phyloP scores from a whole-genome alignment of 2,113 vertebrate species.

The Equus przewalskii region DNA sequence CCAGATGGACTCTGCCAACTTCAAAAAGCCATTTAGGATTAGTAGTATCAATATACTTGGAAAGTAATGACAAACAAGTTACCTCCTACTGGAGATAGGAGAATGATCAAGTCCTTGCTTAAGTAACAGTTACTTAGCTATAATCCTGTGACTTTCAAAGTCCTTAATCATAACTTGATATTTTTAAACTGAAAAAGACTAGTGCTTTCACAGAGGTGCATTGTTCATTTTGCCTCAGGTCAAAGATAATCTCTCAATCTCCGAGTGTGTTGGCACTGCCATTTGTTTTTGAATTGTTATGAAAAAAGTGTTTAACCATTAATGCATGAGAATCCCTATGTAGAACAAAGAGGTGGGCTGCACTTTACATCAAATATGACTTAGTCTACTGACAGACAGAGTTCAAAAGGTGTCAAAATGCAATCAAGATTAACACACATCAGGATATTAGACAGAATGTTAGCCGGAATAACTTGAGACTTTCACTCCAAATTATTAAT shows the following conservation, averaged over 20 bases:
- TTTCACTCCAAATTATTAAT: constrained; percentile 40
- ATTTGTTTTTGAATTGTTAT: not conserved
- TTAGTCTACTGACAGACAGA: not conserved
- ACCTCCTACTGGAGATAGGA: not conserved
- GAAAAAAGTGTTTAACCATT: not conserved
- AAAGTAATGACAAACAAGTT: not conserved
- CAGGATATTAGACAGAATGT: not conserved
- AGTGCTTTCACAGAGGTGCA: not conserved
- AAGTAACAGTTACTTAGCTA: not conserved
- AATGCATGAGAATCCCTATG: not conserved
- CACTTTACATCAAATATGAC: not conserved
- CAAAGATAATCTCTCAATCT: not conserved
- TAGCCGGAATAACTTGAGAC: not conserved
- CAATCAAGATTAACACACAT: constrained; percentile 15
- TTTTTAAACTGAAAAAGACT: not conserved
- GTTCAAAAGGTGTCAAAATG: constrained; percentile 32
- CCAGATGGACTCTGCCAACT: not conserved
- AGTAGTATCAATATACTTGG: not conserved
- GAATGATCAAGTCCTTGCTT: not conserved
- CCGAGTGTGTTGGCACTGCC: not conserved
- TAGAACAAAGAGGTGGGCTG: not conserved
- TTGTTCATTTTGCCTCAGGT: not conserved
- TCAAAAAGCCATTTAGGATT: not conserved
- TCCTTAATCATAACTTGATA: constrained; percentile 23
- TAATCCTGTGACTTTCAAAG: not conserved